A percentile compares a stretch with the other conserved stretches of the same genome.
phyloP scores from a whole-genome alignment of 2,888 invertebrate species.

The Lasioglossum oenotherae region DNA sequence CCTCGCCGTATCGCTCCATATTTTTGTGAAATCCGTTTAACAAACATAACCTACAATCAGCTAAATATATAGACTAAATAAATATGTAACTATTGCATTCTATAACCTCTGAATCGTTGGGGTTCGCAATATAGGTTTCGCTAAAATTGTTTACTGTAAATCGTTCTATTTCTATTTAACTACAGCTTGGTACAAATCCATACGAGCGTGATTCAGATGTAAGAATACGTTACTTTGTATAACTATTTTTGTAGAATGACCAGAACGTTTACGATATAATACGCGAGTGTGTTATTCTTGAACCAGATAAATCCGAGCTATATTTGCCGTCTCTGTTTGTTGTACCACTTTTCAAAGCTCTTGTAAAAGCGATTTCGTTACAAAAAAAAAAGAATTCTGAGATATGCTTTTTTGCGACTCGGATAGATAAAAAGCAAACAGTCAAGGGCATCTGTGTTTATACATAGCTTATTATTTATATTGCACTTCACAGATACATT shows the following conservation, averaged over 20 bases:
- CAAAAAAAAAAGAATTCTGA: background rate
- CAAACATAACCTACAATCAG: conserved; percentile 55
- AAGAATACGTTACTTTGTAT: background rate
- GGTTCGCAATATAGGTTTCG: background rate
- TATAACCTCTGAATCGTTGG: background rate
- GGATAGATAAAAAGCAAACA: background rate
- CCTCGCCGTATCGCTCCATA: conserved; percentile 19
- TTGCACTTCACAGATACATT: conserved; percentile 55
- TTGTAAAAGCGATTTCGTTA: background rate
- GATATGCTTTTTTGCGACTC: background rate
- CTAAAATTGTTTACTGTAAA: background rate
- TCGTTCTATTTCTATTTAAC: background rate
- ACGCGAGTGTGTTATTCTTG: background rate
- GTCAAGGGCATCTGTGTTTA: conserved; percentile 7
- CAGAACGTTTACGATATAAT: background rate
- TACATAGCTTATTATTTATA: conserved; percentile 58
- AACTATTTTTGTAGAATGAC: conserved; percentile 6
- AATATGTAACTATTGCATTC: background rate
- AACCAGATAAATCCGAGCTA: background rate
- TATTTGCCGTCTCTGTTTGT: background rate
- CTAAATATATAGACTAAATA: background rate
- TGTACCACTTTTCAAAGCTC: background rate
- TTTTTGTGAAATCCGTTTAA: conserved; percentile 35
- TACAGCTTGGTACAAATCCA: background rate
- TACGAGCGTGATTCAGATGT: background rate